Conservation (phyloP, 2,888 invertebrate species). For the Nymphalis polychloros region DNA sequence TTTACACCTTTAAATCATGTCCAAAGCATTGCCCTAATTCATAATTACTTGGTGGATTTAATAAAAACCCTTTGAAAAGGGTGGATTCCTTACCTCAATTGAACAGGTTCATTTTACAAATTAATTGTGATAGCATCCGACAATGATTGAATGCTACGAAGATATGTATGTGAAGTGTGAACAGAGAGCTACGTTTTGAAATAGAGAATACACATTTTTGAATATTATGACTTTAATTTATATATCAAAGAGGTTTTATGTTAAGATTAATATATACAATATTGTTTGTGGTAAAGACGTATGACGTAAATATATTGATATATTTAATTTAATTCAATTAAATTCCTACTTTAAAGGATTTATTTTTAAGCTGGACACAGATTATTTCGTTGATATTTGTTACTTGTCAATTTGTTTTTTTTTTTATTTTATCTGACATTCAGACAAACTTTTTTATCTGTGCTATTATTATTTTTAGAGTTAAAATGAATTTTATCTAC, state of each 20-base stretch:
- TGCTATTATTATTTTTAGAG: background rate
- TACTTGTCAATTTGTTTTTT: background rate
- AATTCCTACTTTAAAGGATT: no score
- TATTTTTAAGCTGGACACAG: no score
- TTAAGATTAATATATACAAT: background rate
- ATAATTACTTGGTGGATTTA: slow-evolving; percentile 18
- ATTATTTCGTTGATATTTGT: background rate
- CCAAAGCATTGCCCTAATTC: slow-evolving; percentile 28
- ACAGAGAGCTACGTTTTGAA: slow-evolving; percentile 14
- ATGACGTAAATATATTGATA: background rate
- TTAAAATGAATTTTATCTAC: background rate
- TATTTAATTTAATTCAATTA: no score
- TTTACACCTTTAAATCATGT: slow-evolving; percentile 19
- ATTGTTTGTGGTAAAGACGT: background rate
- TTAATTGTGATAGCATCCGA: slow-evolving; percentile 34
- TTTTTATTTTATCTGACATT: background rate
- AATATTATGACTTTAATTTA: no score
- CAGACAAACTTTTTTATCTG: no score
- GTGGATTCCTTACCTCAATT: slow-evolving; percentile 20
- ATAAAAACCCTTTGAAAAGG: slow-evolving; percentile 22
- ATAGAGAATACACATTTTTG: background rate
- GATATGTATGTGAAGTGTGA: slow-evolving; percentile 28
- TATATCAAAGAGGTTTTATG: background rate
- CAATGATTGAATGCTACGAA: slow-evolving; percentile 17
- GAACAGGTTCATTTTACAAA: slow-evolving; percentile 31